These are phyloP conservation scores for Bradypodion pumilum DNA, from an alignment of 2,797 vertebrate species.

Conservation along the genomic window DNA sequence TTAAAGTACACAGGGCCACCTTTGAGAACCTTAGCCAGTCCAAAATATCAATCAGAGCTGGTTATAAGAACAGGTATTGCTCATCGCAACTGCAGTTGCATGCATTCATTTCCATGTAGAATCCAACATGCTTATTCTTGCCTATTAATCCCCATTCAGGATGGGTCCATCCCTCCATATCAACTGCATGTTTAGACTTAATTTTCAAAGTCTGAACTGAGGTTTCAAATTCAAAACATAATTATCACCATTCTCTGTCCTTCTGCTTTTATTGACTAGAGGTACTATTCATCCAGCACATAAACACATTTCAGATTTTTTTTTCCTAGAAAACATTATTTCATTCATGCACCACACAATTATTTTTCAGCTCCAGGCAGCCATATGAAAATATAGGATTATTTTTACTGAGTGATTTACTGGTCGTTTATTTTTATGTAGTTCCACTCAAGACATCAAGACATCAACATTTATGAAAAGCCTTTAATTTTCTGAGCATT, in stretches of 20 bases:
- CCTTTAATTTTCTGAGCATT: not conserved
- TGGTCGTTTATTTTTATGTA: not conserved
- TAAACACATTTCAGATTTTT: not conserved
- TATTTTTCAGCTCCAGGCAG: not conserved
- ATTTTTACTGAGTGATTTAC: not conserved
- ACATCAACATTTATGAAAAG: not conserved
- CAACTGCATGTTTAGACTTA: not conserved
- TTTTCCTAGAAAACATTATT: not conserved
- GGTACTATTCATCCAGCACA: not conserved
- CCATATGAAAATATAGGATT: not conserved
- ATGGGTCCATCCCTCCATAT: too few species aligned
- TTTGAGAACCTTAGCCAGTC: too few species aligned
- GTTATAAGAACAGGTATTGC: too few species aligned
- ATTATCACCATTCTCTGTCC: not conserved
- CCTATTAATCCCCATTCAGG: too few species aligned
- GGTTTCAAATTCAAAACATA: not conserved
- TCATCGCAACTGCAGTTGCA: too few species aligned
- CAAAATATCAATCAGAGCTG: too few species aligned
- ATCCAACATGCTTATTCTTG: too few species aligned
- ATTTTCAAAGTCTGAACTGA: not conserved
- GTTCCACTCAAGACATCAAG: not conserved
- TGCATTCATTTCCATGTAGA: too few species aligned
- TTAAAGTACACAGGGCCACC: too few species aligned
- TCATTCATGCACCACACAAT: not conserved
- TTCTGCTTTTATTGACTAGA: not conserved